Percentiles rank a stretch among this genome's conserved stretches.
Conservation (phyloP, 2,888 invertebrate species). For the Muscina levida region DNA sequence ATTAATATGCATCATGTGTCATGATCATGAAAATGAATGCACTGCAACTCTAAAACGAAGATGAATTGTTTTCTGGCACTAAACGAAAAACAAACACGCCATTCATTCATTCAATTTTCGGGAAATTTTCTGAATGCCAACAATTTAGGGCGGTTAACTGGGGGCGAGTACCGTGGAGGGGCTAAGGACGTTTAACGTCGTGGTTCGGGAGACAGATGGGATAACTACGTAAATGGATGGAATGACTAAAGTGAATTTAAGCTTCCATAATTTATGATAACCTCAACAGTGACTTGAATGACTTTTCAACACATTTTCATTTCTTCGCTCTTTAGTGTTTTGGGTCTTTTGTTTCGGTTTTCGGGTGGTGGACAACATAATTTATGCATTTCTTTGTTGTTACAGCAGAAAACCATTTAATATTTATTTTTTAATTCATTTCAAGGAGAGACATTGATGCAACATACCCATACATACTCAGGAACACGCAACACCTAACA, state of each 20-base stretch:
- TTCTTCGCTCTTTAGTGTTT: not conserved
- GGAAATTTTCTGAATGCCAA: not conserved
- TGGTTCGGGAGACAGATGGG: conserved; percentile 1
- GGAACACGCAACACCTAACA: conserved; percentile 47
- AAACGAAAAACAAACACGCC: conserved; percentile 76
- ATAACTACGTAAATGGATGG: not conserved
- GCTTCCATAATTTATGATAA: conserved; percentile 58
- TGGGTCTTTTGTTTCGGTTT: not conserved
- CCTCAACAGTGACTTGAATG: conserved; percentile 58
- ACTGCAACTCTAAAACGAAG: conserved; percentile 66
- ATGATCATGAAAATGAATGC: conserved; percentile 60
- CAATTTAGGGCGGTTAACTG: conserved; percentile 8
- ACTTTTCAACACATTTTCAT: conserved; percentile 63
- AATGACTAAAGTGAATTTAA: not conserved
- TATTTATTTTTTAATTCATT: conserved; percentile 36
- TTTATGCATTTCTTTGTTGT: conserved; percentile 59
- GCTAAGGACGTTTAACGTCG: not conserved
- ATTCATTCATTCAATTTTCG: conserved; percentile 45
- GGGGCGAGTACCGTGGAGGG: not conserved
- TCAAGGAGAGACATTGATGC: conserved; percentile 19
- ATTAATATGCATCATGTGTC: conserved; percentile 50
- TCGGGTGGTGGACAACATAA: conserved; percentile 54
- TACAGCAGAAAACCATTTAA: conserved; percentile 34
- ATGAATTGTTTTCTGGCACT: conserved; percentile 76
- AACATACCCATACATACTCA: not conserved